phyloP scores from a whole-genome alignment of 2,113 vertebrate genomes.

The Odocoileus hemionus region DNA sequence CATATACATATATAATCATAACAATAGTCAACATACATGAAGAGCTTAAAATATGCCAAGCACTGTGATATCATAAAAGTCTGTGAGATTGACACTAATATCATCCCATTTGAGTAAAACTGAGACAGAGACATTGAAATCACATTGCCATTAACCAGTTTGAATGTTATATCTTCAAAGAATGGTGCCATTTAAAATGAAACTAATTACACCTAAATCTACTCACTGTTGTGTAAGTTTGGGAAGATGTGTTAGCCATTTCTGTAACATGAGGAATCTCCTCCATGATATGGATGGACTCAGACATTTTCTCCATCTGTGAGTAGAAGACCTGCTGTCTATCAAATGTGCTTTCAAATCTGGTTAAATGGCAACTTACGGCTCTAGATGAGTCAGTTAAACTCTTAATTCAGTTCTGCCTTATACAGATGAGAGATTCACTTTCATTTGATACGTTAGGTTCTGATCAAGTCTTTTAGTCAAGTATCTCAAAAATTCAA shows the following conservation, averaged over 20 bases:
- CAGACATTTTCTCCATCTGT: neutral
- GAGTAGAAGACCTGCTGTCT: neutral
- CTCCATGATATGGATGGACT: neutral
- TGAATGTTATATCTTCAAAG: neutral
- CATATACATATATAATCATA: neutral
- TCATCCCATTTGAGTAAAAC: neutral
- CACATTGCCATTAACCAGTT: neutral
- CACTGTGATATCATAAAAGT: neutral
- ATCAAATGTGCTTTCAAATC: neutral
- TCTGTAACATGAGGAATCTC: neutral
- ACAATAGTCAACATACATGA: neutral
- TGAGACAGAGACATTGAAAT: neutral
- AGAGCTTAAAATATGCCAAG: neutral
- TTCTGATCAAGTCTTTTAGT: slow-evolving; percentile 58
- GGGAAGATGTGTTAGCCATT: neutral
- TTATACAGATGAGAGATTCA: slow-evolving; percentile 36
- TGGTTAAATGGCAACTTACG: neutral
- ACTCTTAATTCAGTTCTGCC: slow-evolving; percentile 28
- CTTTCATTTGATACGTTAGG: slow-evolving; percentile 39
- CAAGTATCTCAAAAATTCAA: slow-evolving; percentile 57
- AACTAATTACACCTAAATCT: neutral
- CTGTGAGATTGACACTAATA: neutral
- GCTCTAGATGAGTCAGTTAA: slow-evolving; percentile 4
- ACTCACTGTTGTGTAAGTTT: neutral
- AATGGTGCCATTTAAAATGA: neutral